Base-by-base conservation (phyloP, 2,113 vertebrate genomes). In the Hyla sarda region DNA sequence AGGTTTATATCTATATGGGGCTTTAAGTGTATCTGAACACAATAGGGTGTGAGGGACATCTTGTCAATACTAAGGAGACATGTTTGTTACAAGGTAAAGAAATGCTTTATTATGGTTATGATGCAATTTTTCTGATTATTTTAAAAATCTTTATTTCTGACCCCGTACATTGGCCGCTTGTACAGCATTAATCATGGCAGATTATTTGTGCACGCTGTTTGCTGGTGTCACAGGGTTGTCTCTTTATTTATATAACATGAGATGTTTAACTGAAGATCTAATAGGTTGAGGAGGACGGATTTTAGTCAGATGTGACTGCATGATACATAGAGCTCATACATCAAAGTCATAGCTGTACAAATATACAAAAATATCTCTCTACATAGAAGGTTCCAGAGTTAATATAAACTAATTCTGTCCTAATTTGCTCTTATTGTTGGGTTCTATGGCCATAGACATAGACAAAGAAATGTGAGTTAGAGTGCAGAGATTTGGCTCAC, bases 181-280 rank as follows among this genome's bases (percentile, higher is more conserved):
- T 90, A 89, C 90, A 88, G 89, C 83, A 90, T 91, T 88, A 47
- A 88, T 92, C 91, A 91, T 87, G 82, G 89, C 88, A 89, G 89
- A 89, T 88, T 80, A 23, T 16, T 88, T 89, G 56, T 89, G 88
- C 89, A 90, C 25, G 90, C 90, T 87, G 73, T 88, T 90, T 47
- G 23, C 81, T 2, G 0, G 19, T 37, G 88, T 88, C 87, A 45
- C 52, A 19, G 76, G 82, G 82, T 81, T 88, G 90, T 90, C 84
- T 84, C 87, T 88, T 88, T 92, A 89, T 91, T 92, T 88, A 41
- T 82, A 90, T 0, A 0, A 87, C 85, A 85, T 72, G 86, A 0
- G 60, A 88, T 77, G 82, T 91, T 91, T 90, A 75, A 72, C 65
- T 88, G 83, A 60, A 86, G 58, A 89, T 82, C 82, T 89, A 41